Conservation (phyloP, 2,113 vertebrate genomes). For the Atherinomorus stipes region DNA sequence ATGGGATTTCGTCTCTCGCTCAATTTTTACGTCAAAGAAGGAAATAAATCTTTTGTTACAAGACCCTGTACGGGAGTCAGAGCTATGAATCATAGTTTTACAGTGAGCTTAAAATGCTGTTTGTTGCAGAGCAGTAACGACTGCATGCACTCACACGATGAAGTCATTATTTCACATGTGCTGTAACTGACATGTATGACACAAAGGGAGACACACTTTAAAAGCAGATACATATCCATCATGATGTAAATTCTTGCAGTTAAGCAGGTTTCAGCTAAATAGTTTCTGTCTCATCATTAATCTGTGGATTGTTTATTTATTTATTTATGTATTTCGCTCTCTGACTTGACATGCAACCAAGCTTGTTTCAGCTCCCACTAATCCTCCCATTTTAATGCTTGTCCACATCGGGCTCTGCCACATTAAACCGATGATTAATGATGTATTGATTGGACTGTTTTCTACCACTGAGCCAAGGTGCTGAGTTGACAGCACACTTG, state of each 20-base stretch:
- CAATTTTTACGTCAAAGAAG: conserved; percentile 17
- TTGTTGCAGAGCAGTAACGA: conserved; percentile 1
- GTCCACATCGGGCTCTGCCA: conserved; percentile 71
- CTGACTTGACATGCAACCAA: conserved; percentile 52
- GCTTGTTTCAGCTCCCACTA: conserved; percentile 65
- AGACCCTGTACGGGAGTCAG: conserved; percentile 34
- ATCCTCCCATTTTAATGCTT: conserved; percentile 80
- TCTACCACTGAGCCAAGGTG: conserved; percentile 67
- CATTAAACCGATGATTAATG: conserved; percentile 82
- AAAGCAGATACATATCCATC: neutral
- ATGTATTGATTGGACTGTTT: conserved; percentile 81
- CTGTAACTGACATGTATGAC: neutral
- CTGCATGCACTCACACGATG: conserved; percentile 42
- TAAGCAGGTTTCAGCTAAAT: conserved; percentile 35
- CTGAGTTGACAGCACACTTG: conserved; percentile 78
- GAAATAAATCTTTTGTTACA: conserved; percentile 36
- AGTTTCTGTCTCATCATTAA: conserved; percentile 52
- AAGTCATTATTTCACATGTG: conserved; percentile 35
- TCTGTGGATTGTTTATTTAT: conserved; percentile 41
- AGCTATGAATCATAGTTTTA: conserved; percentile 48
- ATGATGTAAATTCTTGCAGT: neutral
- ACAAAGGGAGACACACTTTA: conserved; percentile 2
- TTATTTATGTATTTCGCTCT: conserved; percentile 10
- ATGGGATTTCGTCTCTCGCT: conserved; percentile 17
- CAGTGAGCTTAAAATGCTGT: conserved; percentile 12